Evolutionary conservation across 2,797 vertebrate genomes (phyloP).

Genomic region (Syncerus caffer): DNA sequence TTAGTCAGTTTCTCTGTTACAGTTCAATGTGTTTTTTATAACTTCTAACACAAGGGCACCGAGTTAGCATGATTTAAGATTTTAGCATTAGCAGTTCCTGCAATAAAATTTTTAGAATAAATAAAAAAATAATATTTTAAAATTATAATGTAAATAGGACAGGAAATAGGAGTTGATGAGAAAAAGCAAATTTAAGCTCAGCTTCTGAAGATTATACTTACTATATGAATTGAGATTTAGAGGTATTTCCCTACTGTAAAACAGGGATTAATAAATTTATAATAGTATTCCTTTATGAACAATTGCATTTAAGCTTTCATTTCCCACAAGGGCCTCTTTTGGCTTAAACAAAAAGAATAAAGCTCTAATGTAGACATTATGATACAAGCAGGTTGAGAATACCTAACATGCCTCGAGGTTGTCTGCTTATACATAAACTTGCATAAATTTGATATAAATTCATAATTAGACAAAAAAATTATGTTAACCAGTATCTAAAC

Average conservation of each 20-base stretch:
- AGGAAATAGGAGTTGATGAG: background rate
- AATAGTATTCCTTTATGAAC: constrained; percentile 19
- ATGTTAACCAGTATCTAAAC: background rate
- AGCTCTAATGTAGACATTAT: background rate
- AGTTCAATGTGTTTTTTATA: background rate
- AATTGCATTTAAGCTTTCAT: constrained; percentile 19
- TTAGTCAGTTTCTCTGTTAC: background rate
- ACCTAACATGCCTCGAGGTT: background rate
- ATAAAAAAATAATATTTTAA: constrained; percentile 15
- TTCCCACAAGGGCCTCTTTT: background rate
- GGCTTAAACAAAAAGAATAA: constrained; percentile 5
- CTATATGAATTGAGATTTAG: background rate
- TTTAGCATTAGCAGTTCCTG: background rate
- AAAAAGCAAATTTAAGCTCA: constrained; percentile 28
- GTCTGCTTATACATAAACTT: background rate
- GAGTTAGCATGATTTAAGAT: background rate
- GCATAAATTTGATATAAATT: background rate
- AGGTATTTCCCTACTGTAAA: background rate
- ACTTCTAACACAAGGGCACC: background rate
- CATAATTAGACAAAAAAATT: background rate
- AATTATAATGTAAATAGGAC: background rate
- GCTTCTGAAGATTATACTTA: background rate
- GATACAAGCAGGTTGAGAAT: background rate
- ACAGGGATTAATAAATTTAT: constrained; percentile 43
- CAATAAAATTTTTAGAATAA: constrained; percentile 8